Base-by-base conservation (phyloP, 2,797 vertebrate species). In the Micrastur ruficollis region DNA sequence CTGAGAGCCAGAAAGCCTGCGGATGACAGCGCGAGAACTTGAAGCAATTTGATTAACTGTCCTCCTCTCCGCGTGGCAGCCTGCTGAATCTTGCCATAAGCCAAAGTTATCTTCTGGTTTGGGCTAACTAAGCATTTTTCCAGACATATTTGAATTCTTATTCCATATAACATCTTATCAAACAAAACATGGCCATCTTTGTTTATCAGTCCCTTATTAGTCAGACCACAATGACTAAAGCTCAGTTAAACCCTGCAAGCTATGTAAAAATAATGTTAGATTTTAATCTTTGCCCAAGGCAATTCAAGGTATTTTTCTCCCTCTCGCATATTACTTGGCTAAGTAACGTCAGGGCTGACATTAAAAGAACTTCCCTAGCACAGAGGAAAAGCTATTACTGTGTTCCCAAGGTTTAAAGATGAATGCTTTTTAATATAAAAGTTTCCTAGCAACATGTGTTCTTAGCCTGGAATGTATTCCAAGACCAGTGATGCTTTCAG, bases 371-470 rank as follows among this genome's bases (percentile, higher is more conserved):
- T 93, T 90, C 52, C 59, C 17, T 12, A 66, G 66, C 66, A 67
- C 46, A 68, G 92, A 87, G 46, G n/a, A 76, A 59, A 94, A 91
- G 70, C 50, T 94, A 63, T 90, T 88, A 70, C 72, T 75, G 1
- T 82, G 63, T 74, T 96, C 67, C 40, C 75, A 78, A 72, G 73
- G 66, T 89, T 89, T 93, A 63, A 83, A 95, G 89, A 96, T 80
- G 21, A 92, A 95, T 96, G 56, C 14, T 53, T 95, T 92, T 95
- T 92, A 91, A 94, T 88, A 93, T 87, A 92, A 93, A 93, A 92
- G 95, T 96, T 76, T 95, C 95, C 94, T 95, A 96, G 95, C 95
- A 97, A 97, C 85, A 62, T 7, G 25, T 71, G 46, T 73, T 94
- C 61, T 50, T 18, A 86, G 74, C 59, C 14, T 74, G 67, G 61